Conservation (phyloP, 2,113 vertebrate species). For the Percopsis transmontana region DNA sequence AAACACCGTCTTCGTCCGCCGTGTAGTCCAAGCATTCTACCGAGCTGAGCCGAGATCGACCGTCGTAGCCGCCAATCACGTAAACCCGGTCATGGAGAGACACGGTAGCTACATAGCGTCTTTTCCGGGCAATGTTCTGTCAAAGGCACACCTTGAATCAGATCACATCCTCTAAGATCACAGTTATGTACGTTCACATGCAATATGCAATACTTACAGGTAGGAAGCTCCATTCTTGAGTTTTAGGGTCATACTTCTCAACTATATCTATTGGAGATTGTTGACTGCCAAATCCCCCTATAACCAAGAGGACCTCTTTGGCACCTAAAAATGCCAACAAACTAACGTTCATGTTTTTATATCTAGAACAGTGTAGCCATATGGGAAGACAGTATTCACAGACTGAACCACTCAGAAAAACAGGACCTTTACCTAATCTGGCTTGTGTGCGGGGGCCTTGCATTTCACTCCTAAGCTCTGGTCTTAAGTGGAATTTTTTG, state of each 20-base stretch:
- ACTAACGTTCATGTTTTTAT: background rate
- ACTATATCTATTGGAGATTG: conserved; percentile 97
- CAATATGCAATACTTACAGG: conserved; percentile 81
- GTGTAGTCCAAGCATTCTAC: conserved; percentile 98
- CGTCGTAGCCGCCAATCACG: conserved; percentile 96
- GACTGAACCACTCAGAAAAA: background rate
- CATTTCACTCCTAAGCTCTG: conserved; percentile 97
- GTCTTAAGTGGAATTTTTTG: conserved; percentile 97
- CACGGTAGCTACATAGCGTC: conserved; percentile 95
- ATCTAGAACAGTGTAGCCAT: conserved; percentile 14
- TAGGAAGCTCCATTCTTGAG: conserved; percentile 96
- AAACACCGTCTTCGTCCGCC: conserved; percentile 93
- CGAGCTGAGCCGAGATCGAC: conserved; percentile 93
- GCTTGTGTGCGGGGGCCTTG: conserved; percentile 95
- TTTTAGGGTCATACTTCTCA: conserved; percentile 98
- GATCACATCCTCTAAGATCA: background rate
- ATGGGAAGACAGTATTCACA: background rate
- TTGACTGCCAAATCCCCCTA: conserved; percentile 96
- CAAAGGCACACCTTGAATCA: background rate
- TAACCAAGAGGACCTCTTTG: conserved; percentile 96
- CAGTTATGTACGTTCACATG: fast-evolving
- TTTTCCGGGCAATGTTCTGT: conserved; percentile 95
- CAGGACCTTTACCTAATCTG: conserved; percentile 83
- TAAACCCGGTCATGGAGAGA: conserved; percentile 95
- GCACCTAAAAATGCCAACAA: conserved; percentile 81